Evolutionary conservation across 2,888 invertebrate genomes (phyloP), one percentile per base, ranked within the genome.

Genomic region (Clepsis dumicolana): DNA sequence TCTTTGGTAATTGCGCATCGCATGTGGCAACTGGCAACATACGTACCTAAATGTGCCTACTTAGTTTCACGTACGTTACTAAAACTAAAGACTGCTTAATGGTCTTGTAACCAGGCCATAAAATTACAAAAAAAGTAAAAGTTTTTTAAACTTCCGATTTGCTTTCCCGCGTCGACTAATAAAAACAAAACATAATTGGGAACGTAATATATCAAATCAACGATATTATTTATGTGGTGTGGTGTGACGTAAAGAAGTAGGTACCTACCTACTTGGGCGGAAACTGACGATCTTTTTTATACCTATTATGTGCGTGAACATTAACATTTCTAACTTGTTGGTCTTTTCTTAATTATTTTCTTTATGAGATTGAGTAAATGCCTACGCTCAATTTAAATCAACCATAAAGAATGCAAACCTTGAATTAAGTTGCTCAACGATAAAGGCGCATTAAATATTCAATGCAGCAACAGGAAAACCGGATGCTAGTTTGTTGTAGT

Each of bases 401-500:
- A 50, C 53, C 48, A 66, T 24, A 27, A 32, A 54, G 21, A 35
- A 27, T 21, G 48, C 52, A 53, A 68, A 59, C 68, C 68, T 64
- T 69, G 69, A 61, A 35, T 60, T 61, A 62, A 38, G 59, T 16
- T 60, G 50, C 52, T 67, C 12, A 61, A 44, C 61, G 63, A 53
- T 57, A 62, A n/a, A 32, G 25, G 27, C 38, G 57, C 52, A 61
- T 70, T 56, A 59, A n/a, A 53, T 41, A 59, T 68, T 68, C 59
- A 64, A 21, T 18, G 18, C 48, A 29, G 32, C 14, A 64, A 60
- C 62, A 57, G 69, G 65, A 68, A 63, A 68, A 59, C 63, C 67
- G 67, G 63, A 68, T 59, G 57, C 24, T 4, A 50, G 38, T 21
- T 35, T 18, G 8, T 24, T 24, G 38, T 56, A 56, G 29, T 10